Percentiles rank a stretch among this genome's conserved stretches.
These are phyloP conservation scores for Melanerpes aurifrons DNA, from an alignment of 2,113 vertebrate genomes.

Conservation along the genomic window DNA sequence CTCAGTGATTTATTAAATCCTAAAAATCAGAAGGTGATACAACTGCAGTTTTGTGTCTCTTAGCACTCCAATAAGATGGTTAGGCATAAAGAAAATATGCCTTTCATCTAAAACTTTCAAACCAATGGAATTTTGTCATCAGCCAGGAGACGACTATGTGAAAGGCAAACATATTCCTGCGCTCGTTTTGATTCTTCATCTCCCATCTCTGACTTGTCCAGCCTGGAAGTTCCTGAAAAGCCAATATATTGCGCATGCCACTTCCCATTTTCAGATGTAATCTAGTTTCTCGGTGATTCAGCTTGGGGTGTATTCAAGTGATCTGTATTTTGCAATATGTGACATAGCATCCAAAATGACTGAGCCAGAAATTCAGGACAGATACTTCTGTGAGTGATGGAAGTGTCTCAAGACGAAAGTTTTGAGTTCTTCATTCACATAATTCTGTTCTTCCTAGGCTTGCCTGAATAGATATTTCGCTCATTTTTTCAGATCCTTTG, in stretches of 20 bases:
- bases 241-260: not conserved
- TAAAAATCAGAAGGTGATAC: not conserved
- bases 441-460: not conserved
- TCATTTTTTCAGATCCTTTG: not conserved
- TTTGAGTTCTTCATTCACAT: not conserved
- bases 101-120: not conserved
- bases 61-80: not conserved
- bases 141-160: not conserved
- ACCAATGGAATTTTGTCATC: not conserved
- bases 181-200: not conserved
- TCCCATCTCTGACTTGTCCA: not conserved
- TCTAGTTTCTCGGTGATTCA: not conserved
- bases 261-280: not conserved
- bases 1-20: not conserved
- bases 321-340: constrained; percentile 14
- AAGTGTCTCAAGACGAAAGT: not conserved
- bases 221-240: constrained; percentile 29
- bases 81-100: not conserved
- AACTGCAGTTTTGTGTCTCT: not conserved
- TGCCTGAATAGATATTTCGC: not conserved
- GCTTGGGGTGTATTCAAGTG: not conserved
- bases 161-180: not conserved
- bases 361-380: not conserved
- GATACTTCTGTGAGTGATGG: not conserved
- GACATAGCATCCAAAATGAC: not conserved